Evolutionary conservation across 2,888 invertebrate species (phyloP).

Genomic region (Clepsis dumicolana): DNA sequence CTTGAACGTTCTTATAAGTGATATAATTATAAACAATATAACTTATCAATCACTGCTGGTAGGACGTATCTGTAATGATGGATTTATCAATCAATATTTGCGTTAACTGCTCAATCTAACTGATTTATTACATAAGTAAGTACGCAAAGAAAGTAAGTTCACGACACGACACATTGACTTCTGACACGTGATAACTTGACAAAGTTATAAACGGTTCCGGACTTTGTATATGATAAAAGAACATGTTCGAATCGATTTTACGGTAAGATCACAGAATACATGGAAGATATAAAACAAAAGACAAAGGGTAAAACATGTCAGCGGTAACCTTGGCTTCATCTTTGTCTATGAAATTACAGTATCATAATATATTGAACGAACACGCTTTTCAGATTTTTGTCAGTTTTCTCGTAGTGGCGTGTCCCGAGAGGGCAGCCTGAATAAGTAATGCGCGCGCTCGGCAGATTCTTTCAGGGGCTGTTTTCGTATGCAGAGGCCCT

Average conservation of each 20-base stretch:
- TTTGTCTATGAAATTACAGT: neutral
- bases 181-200: conserved; percentile 1
- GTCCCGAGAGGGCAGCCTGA: conserved; percentile 29
- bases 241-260: neutral
- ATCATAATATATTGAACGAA: neutral
- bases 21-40: conserved; percentile 6
- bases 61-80: neutral
- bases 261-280: no score
- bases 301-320: neutral
- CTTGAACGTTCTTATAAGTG: neutral
- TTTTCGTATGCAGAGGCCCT: conserved; percentile 39
- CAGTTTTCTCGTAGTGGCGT: conserved; percentile 13
- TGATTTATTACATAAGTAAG: conserved; percentile 5
- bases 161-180: neutral
- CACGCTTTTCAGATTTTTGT: conserved; percentile 5
- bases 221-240: no score
- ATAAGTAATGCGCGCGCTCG: conserved; percentile 39
- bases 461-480: conserved; percentile 37
- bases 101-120: conserved; percentile 31
- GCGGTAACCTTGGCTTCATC: neutral
- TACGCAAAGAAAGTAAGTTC: conserved; percentile 11
- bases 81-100: conserved; percentile 42
- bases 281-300: neutral
- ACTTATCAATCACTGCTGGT: neutral
- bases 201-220: neutral